Evolutionary conservation across 2,797 vertebrate genomes (phyloP).

Genomic region (Falco berigora): DNA sequence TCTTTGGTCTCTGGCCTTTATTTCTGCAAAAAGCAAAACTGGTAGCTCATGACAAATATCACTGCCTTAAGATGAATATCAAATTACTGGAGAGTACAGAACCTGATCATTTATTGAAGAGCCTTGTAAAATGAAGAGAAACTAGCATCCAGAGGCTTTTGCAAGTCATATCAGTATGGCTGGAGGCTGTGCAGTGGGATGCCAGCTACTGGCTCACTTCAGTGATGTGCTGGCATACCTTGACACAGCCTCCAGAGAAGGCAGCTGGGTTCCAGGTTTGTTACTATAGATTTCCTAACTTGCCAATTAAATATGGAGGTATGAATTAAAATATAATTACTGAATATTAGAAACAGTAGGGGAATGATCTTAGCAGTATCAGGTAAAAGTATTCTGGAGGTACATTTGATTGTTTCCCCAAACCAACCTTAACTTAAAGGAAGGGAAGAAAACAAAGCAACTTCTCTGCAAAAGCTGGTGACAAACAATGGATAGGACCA

Average conservation of each 20-base stretch:
- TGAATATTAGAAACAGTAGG: background rate
- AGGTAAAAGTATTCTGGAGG: background rate
- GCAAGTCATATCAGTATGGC: background rate
- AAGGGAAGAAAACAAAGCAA: background rate
- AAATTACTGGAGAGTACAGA: background rate
- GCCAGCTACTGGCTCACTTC: background rate
- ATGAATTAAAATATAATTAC: slow-evolving; percentile 17
- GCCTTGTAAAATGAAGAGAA: background rate
- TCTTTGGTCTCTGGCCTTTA: background rate
- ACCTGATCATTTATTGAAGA: slow-evolving; percentile 11
- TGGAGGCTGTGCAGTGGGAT: background rate
- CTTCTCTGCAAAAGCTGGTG: background rate
- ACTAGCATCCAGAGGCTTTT: background rate
- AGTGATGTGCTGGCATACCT: background rate
- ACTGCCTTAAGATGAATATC: background rate
- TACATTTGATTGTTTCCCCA: background rate
- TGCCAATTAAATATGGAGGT: background rate
- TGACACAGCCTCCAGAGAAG: background rate
- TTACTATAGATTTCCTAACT: background rate
- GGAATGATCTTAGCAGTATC: background rate
- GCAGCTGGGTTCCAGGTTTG: background rate
- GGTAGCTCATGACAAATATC: background rate
- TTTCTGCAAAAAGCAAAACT: background rate
- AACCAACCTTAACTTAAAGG: background rate
- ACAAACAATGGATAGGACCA: background rate